A percentile compares a stretch with the other conserved stretches of the same genome.
Evolutionary conservation across 2,113 vertebrate genomes (phyloP).

Genomic region (Sebastes fasciatus): DNA sequence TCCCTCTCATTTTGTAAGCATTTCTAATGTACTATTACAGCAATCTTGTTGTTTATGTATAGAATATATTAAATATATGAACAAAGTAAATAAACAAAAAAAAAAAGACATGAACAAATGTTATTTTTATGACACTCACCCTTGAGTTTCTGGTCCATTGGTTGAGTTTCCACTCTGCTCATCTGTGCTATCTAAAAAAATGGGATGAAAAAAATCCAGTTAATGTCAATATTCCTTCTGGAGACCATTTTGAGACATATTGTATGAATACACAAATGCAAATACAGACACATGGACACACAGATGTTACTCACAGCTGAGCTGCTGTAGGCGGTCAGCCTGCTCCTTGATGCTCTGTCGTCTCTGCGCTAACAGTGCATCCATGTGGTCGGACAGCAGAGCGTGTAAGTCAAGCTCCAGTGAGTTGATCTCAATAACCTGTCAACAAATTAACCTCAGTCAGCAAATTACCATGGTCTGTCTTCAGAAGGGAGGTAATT

Average conservation of each 20-base stretch:
- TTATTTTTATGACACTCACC: constrained; percentile 59
- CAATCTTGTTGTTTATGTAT: not conserved
- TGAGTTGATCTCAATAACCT: constrained; percentile 88
- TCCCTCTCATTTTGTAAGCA: not conserved
- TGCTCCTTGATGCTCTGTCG: constrained; percentile 85
- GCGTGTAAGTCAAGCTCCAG: constrained; percentile 87
- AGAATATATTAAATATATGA: not conserved
- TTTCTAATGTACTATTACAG: not conserved
- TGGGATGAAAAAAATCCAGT: constrained; percentile 2
- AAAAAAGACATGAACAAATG: not conserved
- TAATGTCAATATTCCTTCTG: not conserved
- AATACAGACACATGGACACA: constrained; percentile 36
- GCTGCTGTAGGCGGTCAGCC: constrained; percentile 84
- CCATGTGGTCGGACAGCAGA: constrained; percentile 85
- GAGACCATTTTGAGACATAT: not conserved
- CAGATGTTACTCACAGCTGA: constrained; percentile 85
- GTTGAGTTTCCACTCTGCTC: constrained; percentile 44
- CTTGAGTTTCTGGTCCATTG: constrained; percentile 36
- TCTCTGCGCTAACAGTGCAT: constrained; percentile 82
- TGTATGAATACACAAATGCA: not conserved
- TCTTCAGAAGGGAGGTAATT: too few relatives aligned
- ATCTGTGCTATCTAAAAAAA: constrained; percentile 62
- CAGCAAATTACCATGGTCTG: not conserved
- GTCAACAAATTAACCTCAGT: constrained; percentile 8
- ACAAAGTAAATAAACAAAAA: not conserved